Conservation (phyloP, 2,113 vertebrate genomes). For the Mionectes macconnelli region DNA sequence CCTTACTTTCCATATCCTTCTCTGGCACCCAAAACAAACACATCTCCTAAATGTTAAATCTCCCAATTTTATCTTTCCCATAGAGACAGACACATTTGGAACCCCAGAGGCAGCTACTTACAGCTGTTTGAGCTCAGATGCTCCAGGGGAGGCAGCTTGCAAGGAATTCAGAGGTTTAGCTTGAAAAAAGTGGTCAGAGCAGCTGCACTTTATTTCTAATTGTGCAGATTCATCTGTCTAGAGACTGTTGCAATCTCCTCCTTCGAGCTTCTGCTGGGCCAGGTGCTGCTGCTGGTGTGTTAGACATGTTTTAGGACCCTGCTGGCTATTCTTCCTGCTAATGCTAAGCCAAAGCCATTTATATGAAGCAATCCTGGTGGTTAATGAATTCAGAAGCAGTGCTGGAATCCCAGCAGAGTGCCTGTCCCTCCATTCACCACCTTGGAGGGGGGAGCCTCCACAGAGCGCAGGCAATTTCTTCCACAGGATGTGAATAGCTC, state of each 20-base stretch:
- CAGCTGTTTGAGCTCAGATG: not conserved
- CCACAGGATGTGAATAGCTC: not conserved
- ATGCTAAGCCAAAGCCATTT: not conserved
- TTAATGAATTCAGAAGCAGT: not conserved
- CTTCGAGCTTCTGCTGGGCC: not conserved
- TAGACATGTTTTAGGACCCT: not conserved
- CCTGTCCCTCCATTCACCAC: not conserved
- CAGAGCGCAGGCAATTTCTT: not conserved
- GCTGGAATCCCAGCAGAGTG: not conserved
- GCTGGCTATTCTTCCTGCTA: not conserved
- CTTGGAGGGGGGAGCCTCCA: not conserved
- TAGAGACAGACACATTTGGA: not conserved
- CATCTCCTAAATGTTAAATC: not conserved
- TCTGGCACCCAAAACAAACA: not conserved
- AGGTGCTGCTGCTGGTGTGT: not conserved
- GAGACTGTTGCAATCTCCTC: not conserved
- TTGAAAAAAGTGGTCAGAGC: not conserved
- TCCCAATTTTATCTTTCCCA: not conserved
- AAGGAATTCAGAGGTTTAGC: not conserved
- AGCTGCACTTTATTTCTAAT: conserved; percentile 10
- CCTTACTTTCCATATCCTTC: not conserved
- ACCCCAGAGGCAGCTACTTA: not conserved
- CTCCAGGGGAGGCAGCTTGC: not conserved
- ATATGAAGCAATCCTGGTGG: not conserved
- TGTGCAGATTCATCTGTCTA: not conserved